phyloP scores from a whole-genome alignment of 2,888 invertebrate genomes.

The Schizaphis graminum region DNA sequence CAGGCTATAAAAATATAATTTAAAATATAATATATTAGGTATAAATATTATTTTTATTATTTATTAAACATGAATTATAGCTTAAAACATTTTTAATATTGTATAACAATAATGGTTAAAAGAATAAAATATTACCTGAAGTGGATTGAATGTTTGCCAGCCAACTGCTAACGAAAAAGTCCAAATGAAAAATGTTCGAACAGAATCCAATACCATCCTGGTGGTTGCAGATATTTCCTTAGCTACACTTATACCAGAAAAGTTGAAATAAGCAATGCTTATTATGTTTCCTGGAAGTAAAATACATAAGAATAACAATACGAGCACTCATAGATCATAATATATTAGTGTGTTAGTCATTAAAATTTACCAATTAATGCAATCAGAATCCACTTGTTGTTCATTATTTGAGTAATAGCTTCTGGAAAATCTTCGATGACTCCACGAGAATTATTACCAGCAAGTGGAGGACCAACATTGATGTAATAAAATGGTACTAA shows the following conservation, averaged over 20 bases:
- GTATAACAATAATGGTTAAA: constrained; percentile 56
- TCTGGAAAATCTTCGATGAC: constrained; percentile 89
- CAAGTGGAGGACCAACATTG: constrained; percentile 82
- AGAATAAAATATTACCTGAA: constrained; percentile 74
- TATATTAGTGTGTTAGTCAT: background rate
- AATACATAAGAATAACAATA: constrained; percentile 27
- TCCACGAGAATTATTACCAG: constrained; percentile 78
- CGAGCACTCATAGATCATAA: background rate
- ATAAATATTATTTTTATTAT: background rate
- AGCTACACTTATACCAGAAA: constrained; percentile 90
- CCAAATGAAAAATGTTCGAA: constrained; percentile 94
- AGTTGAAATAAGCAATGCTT: constrained; percentile 94
- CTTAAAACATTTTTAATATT: background rate
- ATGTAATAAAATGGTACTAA: constrained; percentile 87
- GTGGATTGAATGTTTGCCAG: constrained; percentile 86
- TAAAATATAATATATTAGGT: background rate
- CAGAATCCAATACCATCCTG: constrained; percentile 88
- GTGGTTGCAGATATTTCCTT: constrained; percentile 95
- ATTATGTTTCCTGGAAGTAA: constrained; percentile 79
- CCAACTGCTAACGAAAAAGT: constrained; percentile 80
- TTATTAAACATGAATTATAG: background rate
- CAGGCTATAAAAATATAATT: constrained; percentile 72
- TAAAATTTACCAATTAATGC: constrained; percentile 77
- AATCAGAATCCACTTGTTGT: constrained; percentile 76
- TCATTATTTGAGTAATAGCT: constrained; percentile 85